phyloP scores from a whole-genome alignment of 2,888 invertebrate genomes.

The Yponomeuta cagnagella region DNA sequence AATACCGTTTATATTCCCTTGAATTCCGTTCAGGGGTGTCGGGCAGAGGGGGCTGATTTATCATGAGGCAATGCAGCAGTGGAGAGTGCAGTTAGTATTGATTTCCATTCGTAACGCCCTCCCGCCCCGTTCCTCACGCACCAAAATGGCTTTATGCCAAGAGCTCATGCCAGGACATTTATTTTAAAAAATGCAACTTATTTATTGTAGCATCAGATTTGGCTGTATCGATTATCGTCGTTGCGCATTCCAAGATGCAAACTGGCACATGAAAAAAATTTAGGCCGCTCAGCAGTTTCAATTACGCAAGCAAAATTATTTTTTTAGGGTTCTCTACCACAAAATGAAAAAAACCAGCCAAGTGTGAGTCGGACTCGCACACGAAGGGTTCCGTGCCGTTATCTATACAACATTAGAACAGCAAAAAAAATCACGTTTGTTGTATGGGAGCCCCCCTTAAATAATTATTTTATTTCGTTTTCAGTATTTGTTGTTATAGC shows the following conservation, averaged over 20 bases:
- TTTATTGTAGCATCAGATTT: background rate
- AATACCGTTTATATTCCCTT: background rate
- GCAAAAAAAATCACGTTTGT: too few species aligned
- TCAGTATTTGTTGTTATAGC: too few species aligned
- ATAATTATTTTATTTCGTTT: too few species aligned
- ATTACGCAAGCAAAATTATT: background rate
- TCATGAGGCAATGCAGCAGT: conserved; percentile 71
- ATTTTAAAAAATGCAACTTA: conserved; percentile 8
- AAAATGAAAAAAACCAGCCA: too few species aligned
- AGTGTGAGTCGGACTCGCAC: too few species aligned
- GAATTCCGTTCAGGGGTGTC: conserved; percentile 25
- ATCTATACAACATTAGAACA: too few species aligned
- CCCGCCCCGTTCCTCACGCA: conserved; percentile 55
- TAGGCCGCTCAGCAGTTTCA: background rate
- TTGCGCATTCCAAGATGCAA: too few species aligned
- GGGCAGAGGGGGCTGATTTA: conserved; percentile 66
- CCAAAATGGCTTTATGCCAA: conserved; percentile 66
- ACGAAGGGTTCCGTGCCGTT: too few species aligned
- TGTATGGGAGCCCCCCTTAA: too few species aligned
- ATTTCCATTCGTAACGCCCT: conserved; percentile 66
- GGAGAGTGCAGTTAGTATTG: conserved; percentile 75
- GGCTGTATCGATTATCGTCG: background rate
- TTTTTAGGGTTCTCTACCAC: background rate
- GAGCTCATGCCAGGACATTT: conserved; percentile 31
- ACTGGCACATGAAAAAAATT: too few species aligned